Evolutionary conservation across 2,888 invertebrate species (phyloP).

Genomic region (Parapristionchus giblindavisi): DNA sequence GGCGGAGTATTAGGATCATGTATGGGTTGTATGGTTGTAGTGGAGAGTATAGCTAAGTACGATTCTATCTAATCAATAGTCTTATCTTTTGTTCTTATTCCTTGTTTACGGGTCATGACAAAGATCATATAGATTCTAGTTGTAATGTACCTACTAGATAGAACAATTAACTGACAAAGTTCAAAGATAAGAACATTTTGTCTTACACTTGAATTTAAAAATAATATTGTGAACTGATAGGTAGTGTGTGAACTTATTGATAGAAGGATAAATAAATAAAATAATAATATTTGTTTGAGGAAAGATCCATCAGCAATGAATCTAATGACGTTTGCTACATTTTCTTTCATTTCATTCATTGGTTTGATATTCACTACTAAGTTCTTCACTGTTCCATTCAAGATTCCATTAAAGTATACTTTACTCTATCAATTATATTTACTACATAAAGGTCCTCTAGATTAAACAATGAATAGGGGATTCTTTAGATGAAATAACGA

Average conservation of each 20-base stretch:
- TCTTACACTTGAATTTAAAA: too few species aligned
- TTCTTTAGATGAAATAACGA: too few species aligned
- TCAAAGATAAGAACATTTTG: too few species aligned
- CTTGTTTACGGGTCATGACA: too few species aligned
- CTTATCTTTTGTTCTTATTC: too few species aligned
- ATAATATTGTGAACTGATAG: background rate
- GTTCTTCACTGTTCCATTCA: conserved; percentile 82
- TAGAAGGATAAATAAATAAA: background rate
- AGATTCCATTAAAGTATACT: conserved; percentile 76
- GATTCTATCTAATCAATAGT: background rate
- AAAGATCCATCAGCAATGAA: conserved; percentile 91
- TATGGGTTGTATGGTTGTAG: conserved; percentile 69
- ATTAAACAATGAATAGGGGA: too few species aligned
- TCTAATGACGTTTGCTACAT: conserved; percentile 92
- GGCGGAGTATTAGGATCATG: conserved; percentile 62
- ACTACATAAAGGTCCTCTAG: background rate
- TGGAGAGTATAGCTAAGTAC: conserved; percentile 69
- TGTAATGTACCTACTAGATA: too few species aligned
- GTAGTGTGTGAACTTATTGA: background rate
- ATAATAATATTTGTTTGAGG: conserved; percentile 72
- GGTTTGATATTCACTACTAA: conserved; percentile 84
- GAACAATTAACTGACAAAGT: too few species aligned
- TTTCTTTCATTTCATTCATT: conserved; percentile 86
- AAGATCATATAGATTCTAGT: too few species aligned
- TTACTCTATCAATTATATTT: conserved; percentile 24